These are phyloP conservation scores for cat (Felis catus) DNA, from an alignment of 2,113 vertebrate genomes.

Conservation along the genomic window F.catus_Fca126_mat1.0 CM031419.1:191412501-191413000, in stretches of 20 bases:
- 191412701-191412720: not conserved
- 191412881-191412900: not conserved
- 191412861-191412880: not conserved
- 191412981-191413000: too few species aligned
- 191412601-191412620: not conserved
- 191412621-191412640: constrained; percentile 11
- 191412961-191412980: not conserved
- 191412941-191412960: not conserved
- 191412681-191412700: not conserved
- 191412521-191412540: not conserved
- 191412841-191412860: not conserved
- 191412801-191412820: not conserved
- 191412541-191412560: not conserved
- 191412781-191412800: not conserved
- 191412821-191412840: not conserved
- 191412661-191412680: not conserved
- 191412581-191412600: not conserved
- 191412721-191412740: not conserved
- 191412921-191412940: not conserved
- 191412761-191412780: not conserved
- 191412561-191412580: not conserved
- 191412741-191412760: not conserved
- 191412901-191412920: not conserved
- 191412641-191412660: not conserved
- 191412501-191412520: not conserved